Evolutionary conservation across 2,888 invertebrate genomes (phyloP), one percentile per base, ranked within the genome.

Genomic region (Ormyrus pomaceus): DNA sequence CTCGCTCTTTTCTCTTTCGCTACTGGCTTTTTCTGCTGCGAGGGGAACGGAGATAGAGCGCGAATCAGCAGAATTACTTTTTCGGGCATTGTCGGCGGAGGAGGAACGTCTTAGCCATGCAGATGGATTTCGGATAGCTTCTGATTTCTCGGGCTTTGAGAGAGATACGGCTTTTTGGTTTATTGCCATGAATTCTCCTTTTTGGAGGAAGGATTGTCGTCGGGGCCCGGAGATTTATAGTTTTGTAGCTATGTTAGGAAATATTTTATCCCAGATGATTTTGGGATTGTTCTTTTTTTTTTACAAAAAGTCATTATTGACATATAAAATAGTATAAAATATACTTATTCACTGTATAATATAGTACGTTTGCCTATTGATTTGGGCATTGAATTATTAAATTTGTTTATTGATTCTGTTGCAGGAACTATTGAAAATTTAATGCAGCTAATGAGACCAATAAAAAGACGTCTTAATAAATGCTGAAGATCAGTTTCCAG

Each of bases 121-220:
- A 81, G 51, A 51, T 77, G 62, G 56, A 66, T 84, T 83, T 66
- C 74, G 83, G 82, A 75, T 68, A 69, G 84, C 79, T 82, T 66
- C 34, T 64, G 58, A 69, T 78, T 76, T 81, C n/a, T 19, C 34
- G 11, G 48, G 48, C 9, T n/a, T 45, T 46, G 9, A 46, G 10
- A 34, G 62, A 65, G 6, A n/a, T 34, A 34, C 34, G 34, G 34
- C n/a, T n/a, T 55, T 55, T 55, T 55, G 55, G 55, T 55, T 55
- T 55, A 55, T 55, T 55, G 55, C 55, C 11, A 34, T 34, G 34
- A 34, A 34, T 34, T 34, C 11, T 55, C 55, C 11, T 55, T 55
- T 55, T 55, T n/a, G 2, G 11, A n/a, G 55, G 11, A 55, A 55
- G 11, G 11, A n/a, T 55, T 55, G 11, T 55, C 11, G 55, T 55